Evolutionary conservation across 1,140 invertebrate species (phyloP).

Genomic region (Solenopsis invicta): DNA sequence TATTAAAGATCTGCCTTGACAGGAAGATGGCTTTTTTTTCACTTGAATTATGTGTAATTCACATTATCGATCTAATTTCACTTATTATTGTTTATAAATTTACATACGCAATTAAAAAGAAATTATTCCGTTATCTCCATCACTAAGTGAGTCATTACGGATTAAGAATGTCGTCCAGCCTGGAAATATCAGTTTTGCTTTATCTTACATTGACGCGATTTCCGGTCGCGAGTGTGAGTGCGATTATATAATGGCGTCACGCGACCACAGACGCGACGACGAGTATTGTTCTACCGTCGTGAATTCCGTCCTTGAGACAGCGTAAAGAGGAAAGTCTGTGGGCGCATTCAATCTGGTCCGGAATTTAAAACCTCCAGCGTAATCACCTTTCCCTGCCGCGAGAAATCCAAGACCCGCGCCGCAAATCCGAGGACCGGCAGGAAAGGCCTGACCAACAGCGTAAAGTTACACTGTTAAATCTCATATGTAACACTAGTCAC

Average conservation of each 20-base stretch:
- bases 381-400: conserved; percentile 78
- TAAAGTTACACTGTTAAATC: conserved; percentile 86
- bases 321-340: conserved; percentile 69
- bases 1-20: no score
- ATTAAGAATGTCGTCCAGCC: background rate
- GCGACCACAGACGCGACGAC: background rate
- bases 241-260: conserved; percentile 22
- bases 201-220: background rate
- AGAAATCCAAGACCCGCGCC: conserved; percentile 81
- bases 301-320: conserved; percentile 62
- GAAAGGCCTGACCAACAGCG: conserved; percentile 74
- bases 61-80: no score
- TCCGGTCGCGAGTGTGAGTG: background rate
- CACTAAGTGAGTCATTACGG: background rate
- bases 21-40: no score
- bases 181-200: background rate
- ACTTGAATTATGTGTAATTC: no score
- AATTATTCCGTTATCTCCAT: no score
- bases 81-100: background rate
- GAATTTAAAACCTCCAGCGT: conserved; percentile 81
- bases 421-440: conserved; percentile 75
- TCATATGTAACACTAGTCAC: conserved; percentile 84
- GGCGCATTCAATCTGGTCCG: conserved; percentile 81
- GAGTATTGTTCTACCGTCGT: conserved; percentile 32
- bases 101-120: background rate